Base-by-base conservation (phyloP, 2,113 vertebrate species). In the Calyptommatus sinebrachiatus region DNA sequence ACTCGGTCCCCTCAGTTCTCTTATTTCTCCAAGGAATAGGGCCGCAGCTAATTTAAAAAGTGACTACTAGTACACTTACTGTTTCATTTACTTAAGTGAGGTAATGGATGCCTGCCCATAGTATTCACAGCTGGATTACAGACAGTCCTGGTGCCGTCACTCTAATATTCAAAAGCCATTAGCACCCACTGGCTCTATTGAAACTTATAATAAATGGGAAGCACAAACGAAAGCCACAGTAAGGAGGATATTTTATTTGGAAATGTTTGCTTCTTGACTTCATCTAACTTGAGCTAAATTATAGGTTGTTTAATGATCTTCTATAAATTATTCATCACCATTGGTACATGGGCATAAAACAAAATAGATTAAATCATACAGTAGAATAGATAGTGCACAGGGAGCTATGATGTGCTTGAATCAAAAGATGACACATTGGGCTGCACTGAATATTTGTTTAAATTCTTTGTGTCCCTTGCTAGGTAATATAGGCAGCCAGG, bases 231-330 rank as follows among this genome's bases (percentile, higher is more conserved):
- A 80, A 24, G 0, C 14, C 16, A 35, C 4, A 8, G 14, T 6
- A 2, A 0, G 2, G 46, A 78, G 71, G 26, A 20, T 1, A 14
- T 85, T 81, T 90, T 61, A 72, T 81, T 87, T 84, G 26, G 57
- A 7, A 73, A 73, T 53, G 35, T 41, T 77, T 71, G 63, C 62
- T 16, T n/a, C 83, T 60, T 79, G 71, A 62, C 66, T 84, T 71
- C 66, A 63, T 79, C 60, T 76, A 70, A 79, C 2, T 72, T 26
- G 5, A 86, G 82, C 28, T 41, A 70, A 84, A 71, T 63, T 67
- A 24, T 1, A 10, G 26, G 0, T 76, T 41, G 24, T 18, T 80
- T 83, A 50, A 73, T 61, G 22, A 61, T 83, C 48, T 45, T 57
- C 68, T 63, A 12, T 76, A 11, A 62, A 78, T 2, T 62, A 29